Percentiles rank a stretch among this genome's conserved stretches.
Conservation (phyloP, 2,113 vertebrate species). For the Melanerpes formicivorus region DNA sequence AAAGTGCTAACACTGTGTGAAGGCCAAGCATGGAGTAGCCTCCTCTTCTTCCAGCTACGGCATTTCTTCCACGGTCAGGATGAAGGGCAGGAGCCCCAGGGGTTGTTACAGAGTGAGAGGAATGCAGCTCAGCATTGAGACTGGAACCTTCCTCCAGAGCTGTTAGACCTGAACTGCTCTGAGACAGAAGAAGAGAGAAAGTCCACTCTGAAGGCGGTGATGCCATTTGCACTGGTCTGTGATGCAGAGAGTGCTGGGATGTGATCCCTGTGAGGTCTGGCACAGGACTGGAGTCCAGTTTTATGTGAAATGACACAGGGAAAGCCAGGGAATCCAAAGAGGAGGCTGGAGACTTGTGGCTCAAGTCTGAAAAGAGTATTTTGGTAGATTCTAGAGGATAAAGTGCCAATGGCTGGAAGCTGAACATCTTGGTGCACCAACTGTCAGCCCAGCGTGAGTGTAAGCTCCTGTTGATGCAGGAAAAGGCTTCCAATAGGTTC, state of each 20-base stretch:
- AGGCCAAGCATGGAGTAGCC: constrained; percentile 73
- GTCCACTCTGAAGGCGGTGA: constrained; percentile 66
- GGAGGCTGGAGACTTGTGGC: constrained; percentile 40
- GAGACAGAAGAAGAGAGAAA: constrained; percentile 75
- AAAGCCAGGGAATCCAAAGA: constrained; percentile 35
- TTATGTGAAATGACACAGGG: constrained; percentile 70
- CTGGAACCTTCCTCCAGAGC: constrained; percentile 60
- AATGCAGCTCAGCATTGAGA: constrained; percentile 6
- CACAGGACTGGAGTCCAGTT: constrained; percentile 36
- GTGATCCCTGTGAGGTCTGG: constrained; percentile 43
- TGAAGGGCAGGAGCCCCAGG: constrained; percentile 8
- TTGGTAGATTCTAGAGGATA: constrained; percentile 66
- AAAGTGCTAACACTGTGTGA: constrained; percentile 82
- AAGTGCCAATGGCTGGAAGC: constrained; percentile 70
- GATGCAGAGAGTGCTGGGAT: constrained; percentile 45
- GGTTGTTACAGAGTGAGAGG: not conserved
- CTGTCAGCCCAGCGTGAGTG: constrained; percentile 57
- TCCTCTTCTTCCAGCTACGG: constrained; percentile 47
- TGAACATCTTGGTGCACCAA: constrained; percentile 62
- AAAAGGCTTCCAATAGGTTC: constrained; percentile 73
- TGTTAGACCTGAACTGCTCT: constrained; percentile 27
- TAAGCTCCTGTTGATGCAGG: constrained; percentile 64
- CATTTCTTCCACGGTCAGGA: not conserved
- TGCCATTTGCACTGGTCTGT: not conserved
- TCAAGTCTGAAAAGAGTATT: constrained; percentile 52